A percentile compares a stretch with the other conserved stretches of the same genome.
Evolutionary conservation across 2,113 vertebrate species (phyloP).

Genomic region (Datnioides undecimradiatus): DNA sequence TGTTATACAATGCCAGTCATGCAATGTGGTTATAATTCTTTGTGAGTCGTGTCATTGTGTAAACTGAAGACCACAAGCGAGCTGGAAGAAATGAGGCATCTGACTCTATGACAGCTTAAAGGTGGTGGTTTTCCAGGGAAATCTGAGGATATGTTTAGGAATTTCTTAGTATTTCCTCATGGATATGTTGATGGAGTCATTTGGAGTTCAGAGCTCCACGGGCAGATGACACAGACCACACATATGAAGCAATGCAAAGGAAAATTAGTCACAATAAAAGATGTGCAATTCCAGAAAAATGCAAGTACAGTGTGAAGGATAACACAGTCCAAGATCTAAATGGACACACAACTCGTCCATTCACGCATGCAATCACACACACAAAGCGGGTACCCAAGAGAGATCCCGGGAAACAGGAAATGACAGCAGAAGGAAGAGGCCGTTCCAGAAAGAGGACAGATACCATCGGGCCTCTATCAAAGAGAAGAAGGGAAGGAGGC

Average conservation of each 20-base stretch:
- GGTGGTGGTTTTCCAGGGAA: background rate
- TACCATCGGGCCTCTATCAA: conserved; percentile 72
- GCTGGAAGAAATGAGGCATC: conserved; percentile 16
- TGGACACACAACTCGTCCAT: background rate
- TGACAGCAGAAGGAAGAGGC: conserved; percentile 82
- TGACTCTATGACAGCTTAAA: background rate
- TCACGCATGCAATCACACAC: conserved; percentile 20
- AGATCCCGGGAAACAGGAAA: conserved; percentile 84
- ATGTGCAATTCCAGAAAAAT: conserved; percentile 23
- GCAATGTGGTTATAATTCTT: background rate
- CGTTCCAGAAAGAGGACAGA: conserved; percentile 80
- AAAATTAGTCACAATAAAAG: conserved; percentile 20
- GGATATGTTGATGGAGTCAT: conserved; percentile 20
- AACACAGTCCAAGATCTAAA: background rate
- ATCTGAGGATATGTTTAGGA: background rate
- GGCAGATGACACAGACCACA: conserved; percentile 16
- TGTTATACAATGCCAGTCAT: conserved; percentile 6
- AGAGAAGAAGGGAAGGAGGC: conserved; percentile 56
- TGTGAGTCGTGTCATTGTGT: conserved; percentile 11
- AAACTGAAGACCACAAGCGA: background rate
- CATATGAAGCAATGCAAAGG: background rate
- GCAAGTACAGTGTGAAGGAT: background rate
- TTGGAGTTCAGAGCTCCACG: background rate
- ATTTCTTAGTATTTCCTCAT: conserved; percentile 29
- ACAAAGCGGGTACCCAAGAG: conserved; percentile 78